Evolutionary conservation across 2,797 vertebrate genomes (phyloP).

Genomic region (Eremophila alpestris): DNA sequence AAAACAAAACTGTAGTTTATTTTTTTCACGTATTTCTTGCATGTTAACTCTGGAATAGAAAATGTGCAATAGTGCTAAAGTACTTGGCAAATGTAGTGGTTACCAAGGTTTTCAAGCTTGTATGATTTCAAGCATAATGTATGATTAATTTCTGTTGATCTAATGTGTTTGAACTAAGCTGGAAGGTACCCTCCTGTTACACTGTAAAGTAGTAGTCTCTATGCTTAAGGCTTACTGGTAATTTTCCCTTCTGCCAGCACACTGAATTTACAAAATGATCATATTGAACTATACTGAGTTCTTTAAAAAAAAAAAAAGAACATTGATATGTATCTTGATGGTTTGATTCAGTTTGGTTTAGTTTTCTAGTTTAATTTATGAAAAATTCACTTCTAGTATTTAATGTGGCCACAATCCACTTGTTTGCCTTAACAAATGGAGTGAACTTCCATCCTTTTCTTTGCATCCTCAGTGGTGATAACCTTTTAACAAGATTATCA

Average conservation of each 20-base stretch:
- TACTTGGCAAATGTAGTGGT: neutral
- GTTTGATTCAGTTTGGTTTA: neutral
- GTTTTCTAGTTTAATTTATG: neutral
- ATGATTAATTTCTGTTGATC: slow-evolving; percentile 34
- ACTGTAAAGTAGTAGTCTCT: neutral
- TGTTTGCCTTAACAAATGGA: neutral
- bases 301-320: neutral
- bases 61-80: neutral
- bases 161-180: slow-evolving; percentile 45
- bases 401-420: neutral
- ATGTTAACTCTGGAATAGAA: slow-evolving; percentile 25
- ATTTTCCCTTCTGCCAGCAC: neutral
- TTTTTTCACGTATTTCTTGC: neutral
- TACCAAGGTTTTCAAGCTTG: slow-evolving; percentile 5
- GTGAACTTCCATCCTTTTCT: neutral
- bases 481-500: neutral
- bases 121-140: neutral
- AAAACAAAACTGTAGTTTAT: neutral
- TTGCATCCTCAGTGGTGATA: neutral
- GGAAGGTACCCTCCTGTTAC: neutral
- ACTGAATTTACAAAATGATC: neutral
- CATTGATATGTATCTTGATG: neutral
- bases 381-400: neutral
- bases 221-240: neutral
- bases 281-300: neutral